Conservation (phyloP, 2,797 vertebrate genomes). For the Muscicapa striata region DNA sequence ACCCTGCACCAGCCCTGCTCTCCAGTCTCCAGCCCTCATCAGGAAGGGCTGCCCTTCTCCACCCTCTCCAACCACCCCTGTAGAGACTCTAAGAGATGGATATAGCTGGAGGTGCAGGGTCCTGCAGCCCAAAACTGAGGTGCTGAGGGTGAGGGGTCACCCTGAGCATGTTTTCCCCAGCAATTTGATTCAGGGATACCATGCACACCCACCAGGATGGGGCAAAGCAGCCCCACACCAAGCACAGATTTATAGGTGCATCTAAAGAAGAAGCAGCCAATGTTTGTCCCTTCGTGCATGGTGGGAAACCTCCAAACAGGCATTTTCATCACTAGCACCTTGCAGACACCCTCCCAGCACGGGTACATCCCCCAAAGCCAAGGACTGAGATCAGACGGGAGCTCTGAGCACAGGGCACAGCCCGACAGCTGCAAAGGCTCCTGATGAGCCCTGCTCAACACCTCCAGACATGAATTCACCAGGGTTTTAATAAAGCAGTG, state of each 20-base stretch:
- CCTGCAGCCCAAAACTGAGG: neutral
- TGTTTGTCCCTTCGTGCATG: neutral
- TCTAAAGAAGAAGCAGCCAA: neutral
- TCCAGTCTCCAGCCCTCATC: neutral
- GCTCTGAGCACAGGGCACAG: neutral
- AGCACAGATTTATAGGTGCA: neutral
- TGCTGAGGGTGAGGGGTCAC: rapidly evolving
- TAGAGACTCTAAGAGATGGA: neutral
- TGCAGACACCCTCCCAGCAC: neutral
- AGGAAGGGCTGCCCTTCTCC: rapidly evolving
- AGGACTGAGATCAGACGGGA: neutral
- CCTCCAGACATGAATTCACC: slow-evolving; percentile 29
- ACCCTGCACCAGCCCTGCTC: neutral
- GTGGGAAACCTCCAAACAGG: neutral
- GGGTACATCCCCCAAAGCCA: rapidly evolving
- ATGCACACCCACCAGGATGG: rapidly evolving
- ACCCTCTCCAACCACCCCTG: neutral
- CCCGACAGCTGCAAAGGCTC: neutral
- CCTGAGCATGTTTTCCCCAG: neutral
- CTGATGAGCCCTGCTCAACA: neutral
- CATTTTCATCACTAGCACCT: neutral
- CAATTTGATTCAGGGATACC: neutral
- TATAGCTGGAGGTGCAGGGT: neutral
- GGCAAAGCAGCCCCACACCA: rapidly evolving
- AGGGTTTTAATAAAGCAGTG: slow-evolving; percentile 38